Conservation (phyloP, 1,140 invertebrate species). For the Apis cerana region DNA sequence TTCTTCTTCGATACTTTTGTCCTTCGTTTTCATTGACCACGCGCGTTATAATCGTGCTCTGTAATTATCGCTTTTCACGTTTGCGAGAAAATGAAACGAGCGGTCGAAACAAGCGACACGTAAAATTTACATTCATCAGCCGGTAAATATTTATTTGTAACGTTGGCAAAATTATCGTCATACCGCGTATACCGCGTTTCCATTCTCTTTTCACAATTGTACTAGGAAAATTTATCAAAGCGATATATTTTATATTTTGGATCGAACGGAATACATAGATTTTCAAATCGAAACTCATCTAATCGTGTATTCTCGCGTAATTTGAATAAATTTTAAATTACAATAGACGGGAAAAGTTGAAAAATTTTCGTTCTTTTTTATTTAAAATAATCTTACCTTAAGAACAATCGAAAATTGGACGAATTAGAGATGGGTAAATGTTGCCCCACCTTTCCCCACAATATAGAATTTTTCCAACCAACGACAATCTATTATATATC, state of each 20-base stretch:
- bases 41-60: slow-evolving; percentile 2
- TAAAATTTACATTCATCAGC: background rate
- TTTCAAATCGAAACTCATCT: background rate
- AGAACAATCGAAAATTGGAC: too few species aligned
- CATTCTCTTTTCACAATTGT: background rate
- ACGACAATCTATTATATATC: background rate
- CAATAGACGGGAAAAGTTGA: background rate
- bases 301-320: background rate
- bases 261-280: background rate
- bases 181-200: background rate
- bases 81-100: background rate
- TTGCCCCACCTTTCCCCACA: too few species aligned
- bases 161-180: background rate
- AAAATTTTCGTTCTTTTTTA: too few species aligned
- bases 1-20: background rate
- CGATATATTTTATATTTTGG: background rate
- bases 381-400: too few species aligned
- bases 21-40: background rate
- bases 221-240: background rate
- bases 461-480: background rate
- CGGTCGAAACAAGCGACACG: background rate
- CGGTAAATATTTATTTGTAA: background rate
- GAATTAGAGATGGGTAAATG: too few species aligned
- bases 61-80: slow-evolving; percentile 8
- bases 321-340: background rate